Evolutionary conservation across 2,888 invertebrate genomes (phyloP).

Genomic region (Trypoxylon attenuatum): DNA sequence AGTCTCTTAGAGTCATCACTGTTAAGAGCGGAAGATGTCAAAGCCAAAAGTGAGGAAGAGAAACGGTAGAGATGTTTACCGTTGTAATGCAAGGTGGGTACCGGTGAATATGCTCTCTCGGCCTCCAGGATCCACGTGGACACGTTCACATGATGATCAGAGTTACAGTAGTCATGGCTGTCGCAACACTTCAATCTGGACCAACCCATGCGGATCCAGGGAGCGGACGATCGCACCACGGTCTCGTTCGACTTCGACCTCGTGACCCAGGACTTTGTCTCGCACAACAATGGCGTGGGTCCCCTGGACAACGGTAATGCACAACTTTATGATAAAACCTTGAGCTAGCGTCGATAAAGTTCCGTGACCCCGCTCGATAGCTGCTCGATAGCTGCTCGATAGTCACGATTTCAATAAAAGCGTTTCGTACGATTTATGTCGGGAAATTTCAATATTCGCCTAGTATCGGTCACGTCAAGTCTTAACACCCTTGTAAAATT

Average conservation of each 20-base stretch:
- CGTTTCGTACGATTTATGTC: conserved; percentile 27
- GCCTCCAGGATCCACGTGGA: conserved; percentile 33
- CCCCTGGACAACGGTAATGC: conserved; percentile 46
- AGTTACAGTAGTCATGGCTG: conserved; percentile 64
- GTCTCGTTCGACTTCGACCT: conserved; percentile 44
- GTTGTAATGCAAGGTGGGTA: conserved; percentile 10
- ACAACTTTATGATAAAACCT: conserved; percentile 28
- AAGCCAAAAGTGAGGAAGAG: background rate
- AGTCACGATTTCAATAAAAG: conserved; percentile 35
- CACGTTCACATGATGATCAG: conserved; percentile 44
- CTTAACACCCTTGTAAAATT: too few relatives aligned
- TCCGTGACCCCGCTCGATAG: conserved; percentile 55
- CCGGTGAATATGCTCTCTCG: background rate
- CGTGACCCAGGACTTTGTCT: conserved; percentile 61
- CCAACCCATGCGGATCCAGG: conserved; percentile 54
- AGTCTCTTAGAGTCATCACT: too few relatives aligned
- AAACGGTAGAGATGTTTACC: conserved; percentile 14
- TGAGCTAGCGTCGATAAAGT: conserved; percentile 46
- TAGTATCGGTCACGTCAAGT: background rate
- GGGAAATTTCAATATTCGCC: conserved; percentile 24
- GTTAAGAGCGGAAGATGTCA: too few relatives aligned
- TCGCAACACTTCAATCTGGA: conserved; percentile 63
- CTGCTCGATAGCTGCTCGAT: too few relatives aligned
- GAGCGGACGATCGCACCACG: conserved; percentile 28
- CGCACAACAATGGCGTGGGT: conserved; percentile 63